Conservation (phyloP, 1,140 invertebrate species). For the Panagrolaimus sp. region DNA sequence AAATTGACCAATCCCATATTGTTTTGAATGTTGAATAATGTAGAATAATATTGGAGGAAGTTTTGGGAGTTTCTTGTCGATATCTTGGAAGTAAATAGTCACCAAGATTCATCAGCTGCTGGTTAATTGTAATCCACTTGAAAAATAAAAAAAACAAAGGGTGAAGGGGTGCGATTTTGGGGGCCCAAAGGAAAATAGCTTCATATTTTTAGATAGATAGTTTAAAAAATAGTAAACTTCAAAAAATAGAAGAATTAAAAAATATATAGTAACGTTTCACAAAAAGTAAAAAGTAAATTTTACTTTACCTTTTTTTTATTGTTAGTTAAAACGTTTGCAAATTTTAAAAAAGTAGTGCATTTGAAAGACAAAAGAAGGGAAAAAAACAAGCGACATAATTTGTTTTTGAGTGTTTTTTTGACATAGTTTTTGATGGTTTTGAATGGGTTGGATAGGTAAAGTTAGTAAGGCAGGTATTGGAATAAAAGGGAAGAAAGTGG, state of each 20-base stretch:
- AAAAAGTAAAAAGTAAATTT: conserved; percentile 4
- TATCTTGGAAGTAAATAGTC: conserved; percentile 97
- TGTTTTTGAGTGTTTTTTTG: neutral
- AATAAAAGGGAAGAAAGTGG: no score
- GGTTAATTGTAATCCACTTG: conserved; percentile 18
- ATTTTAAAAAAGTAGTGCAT: neutral
- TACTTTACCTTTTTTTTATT: no score
- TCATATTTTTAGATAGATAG: neutral
- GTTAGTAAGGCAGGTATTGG: no score
- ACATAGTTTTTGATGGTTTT: neutral
- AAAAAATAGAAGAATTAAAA: neutral
- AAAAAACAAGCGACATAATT: neutral
- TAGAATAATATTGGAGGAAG: conserved; percentile 89
- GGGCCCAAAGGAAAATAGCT: neutral
- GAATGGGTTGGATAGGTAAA: no score
- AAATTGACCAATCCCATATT: conserved; percentile 96
- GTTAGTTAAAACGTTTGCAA: no score
- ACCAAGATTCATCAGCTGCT: conserved; percentile 86
- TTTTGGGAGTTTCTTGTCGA: conserved; percentile 98
- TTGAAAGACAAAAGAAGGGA: neutral
- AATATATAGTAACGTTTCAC: neutral
- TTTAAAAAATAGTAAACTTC: neutral
- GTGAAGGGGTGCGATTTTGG: conserved; percentile 8
- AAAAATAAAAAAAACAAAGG: neutral
- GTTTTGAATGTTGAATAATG: conserved; percentile 88